These are phyloP conservation scores for Aeoliscus strigatus DNA, from an alignment of 2,797 vertebrate genomes.

Conservation along the genomic window DNA sequence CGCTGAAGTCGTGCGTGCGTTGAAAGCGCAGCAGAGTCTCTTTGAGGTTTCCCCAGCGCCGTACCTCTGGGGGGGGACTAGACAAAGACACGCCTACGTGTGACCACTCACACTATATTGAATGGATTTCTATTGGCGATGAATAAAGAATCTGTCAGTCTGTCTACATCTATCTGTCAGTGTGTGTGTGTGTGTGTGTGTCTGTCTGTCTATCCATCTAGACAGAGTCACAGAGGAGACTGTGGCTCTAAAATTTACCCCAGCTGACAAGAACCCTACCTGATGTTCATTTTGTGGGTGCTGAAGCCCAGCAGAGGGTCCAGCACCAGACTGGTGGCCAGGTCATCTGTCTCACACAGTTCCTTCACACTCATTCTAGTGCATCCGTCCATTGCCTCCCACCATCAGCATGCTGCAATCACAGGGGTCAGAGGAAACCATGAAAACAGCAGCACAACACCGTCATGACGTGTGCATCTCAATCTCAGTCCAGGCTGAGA, in stretches of 20 bases:
- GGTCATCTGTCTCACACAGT: slow-evolving; percentile 90
- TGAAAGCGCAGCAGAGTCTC: slow-evolving; percentile 86
- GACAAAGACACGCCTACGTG: not conserved
- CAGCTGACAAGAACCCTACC: slow-evolving; percentile 63
- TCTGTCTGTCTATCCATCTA: too few relatives aligned
- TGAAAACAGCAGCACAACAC: slow-evolving; percentile 23
- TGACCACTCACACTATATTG: too few relatives aligned
- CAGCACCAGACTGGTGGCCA: slow-evolving; percentile 88
- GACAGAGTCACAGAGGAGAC: too few relatives aligned
- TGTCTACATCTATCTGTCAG: too few relatives aligned
- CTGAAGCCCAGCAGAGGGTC: slow-evolving; percentile 88
- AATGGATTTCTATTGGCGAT: too few relatives aligned
- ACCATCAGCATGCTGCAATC: slow-evolving; percentile 80
- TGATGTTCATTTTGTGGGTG: slow-evolving; percentile 94
- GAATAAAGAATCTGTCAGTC: too few relatives aligned
- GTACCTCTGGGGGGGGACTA: slow-evolving; percentile 82
- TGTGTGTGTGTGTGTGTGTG: too few relatives aligned
- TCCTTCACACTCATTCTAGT: slow-evolving; percentile 92
- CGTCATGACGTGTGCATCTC: slow-evolving; percentile 4
- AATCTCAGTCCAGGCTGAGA: slow-evolving; percentile 1
- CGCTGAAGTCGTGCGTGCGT: slow-evolving; percentile 83
- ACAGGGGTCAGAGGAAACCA: slow-evolving; percentile 28
- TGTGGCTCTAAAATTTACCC: too few relatives aligned
- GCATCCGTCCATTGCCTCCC: slow-evolving; percentile 83
- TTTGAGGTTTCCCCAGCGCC: slow-evolving; percentile 86